Evolutionary conservation across 2,113 vertebrate species (phyloP).

Genomic region (Nymphicus hollandicus): DNA sequence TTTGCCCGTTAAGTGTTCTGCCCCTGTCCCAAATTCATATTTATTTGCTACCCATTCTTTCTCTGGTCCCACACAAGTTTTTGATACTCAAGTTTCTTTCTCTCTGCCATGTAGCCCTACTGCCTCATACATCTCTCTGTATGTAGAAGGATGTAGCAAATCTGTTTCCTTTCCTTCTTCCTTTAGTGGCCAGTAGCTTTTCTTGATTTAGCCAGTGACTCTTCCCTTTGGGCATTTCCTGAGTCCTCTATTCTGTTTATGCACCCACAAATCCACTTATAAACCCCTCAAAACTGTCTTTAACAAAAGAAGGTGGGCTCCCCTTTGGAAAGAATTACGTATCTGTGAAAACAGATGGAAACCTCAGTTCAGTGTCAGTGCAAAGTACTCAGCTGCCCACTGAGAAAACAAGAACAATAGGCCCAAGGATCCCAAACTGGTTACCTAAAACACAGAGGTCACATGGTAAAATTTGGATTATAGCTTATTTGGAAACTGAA

Average conservation of each 20-base stretch:
- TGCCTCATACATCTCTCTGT: neutral
- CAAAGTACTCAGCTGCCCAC: neutral
- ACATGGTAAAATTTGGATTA: neutral
- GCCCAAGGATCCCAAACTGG: neutral
- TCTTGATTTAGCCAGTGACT: neutral
- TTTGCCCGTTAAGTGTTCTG: neutral
- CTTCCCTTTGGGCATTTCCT: neutral
- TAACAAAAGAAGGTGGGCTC: neutral
- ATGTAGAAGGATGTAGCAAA: neutral
- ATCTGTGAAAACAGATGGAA: neutral
- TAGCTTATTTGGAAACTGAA: neutral
- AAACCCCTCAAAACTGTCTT: neutral
- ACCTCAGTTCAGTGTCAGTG: neutral
- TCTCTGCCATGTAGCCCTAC: neutral
- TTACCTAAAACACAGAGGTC: neutral
- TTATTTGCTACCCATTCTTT: neutral
- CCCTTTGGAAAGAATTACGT: neutral
- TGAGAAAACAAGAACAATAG: neutral
- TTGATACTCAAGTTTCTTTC: neutral
- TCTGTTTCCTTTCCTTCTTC: neutral
- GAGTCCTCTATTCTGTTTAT: neutral
- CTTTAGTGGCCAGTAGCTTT: no score
- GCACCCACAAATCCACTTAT: neutral
- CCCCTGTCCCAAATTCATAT: neutral
- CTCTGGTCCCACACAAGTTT: neutral